These are phyloP conservation scores for Tigriopus californicus DNA, from an alignment of 2,888 invertebrate species.

Conservation along the genomic window DNA sequence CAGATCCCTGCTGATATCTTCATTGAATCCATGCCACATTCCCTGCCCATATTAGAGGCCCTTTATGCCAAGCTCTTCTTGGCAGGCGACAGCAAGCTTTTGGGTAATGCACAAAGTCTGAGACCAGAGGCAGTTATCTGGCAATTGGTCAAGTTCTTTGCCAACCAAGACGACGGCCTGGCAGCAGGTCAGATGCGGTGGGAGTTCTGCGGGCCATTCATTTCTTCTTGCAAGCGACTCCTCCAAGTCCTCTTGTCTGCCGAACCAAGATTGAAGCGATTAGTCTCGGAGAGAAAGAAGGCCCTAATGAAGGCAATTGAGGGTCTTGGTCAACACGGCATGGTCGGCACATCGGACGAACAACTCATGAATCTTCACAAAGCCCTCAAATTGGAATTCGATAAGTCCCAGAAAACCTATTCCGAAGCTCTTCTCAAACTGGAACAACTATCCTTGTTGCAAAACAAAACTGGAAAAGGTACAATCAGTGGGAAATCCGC, in stretches of 20 bases:
- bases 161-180: constrained; percentile 26
- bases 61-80: constrained; percentile 40
- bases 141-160: constrained; percentile 62
- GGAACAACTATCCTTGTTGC: constrained; percentile 35
- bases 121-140: constrained; percentile 59
- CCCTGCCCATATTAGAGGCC: constrained; percentile 65
- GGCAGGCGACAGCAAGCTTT: constrained; percentile 24
- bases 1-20: constrained; percentile 70
- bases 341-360: constrained; percentile 41
- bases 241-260: constrained; percentile 32
- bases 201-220: constrained; percentile 27
- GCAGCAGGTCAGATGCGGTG: constrained; percentile 22
- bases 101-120: constrained; percentile 22
- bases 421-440: constrained; percentile 68
- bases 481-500: constrained; percentile 29
- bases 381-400: constrained; percentile 42
- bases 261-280: constrained; percentile 38
- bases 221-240: constrained; percentile 30
- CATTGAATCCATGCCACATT: constrained; percentile 73
- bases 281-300: constrained; percentile 45
- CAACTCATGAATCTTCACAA: constrained; percentile 29
- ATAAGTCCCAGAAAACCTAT: constrained; percentile 62
- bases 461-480: constrained; percentile 23
- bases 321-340: constrained; percentile 62
- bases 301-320: constrained; percentile 67